phyloP scores from a whole-genome alignment of 2,888 invertebrate genomes.

The Keiferia lycopersicella region DNA sequence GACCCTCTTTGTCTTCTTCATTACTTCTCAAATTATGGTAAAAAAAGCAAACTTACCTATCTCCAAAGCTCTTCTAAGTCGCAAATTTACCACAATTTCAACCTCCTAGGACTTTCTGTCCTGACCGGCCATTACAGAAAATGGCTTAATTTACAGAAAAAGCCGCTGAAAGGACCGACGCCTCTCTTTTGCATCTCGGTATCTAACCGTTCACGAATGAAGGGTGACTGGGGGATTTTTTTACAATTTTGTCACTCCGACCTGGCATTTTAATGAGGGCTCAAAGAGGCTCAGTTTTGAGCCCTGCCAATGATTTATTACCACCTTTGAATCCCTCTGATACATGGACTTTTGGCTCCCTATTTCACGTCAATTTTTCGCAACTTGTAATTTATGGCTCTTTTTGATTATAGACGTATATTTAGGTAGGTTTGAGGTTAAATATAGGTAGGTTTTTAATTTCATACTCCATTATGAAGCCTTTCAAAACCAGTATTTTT shows the following conservation, averaged over 20 bases:
- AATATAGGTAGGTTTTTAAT: no score
- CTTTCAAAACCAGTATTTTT: not conserved
- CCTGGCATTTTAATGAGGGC: slow-evolving; percentile 66
- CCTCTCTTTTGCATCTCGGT: slow-evolving; percentile 27
- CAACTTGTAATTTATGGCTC: slow-evolving; percentile 27
- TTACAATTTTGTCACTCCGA: slow-evolving; percentile 56
- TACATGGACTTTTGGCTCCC: slow-evolving; percentile 39
- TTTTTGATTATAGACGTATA: slow-evolving; percentile 9
- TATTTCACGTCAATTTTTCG: slow-evolving; percentile 42
- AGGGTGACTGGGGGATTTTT: slow-evolving; percentile 36
- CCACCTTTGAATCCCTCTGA: slow-evolving; percentile 54
- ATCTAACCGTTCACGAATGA: not conserved
- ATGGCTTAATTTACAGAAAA: slow-evolving; percentile 22
- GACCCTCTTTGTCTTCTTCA: no score
- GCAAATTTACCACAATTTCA: not conserved
- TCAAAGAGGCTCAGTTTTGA: slow-evolving; percentile 40
- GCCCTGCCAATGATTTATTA: slow-evolving; percentile 62
- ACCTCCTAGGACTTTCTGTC: not conserved
- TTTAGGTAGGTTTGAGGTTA: not conserved
- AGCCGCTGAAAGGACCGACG: slow-evolving; percentile 27
- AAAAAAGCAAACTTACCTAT: not conserved
- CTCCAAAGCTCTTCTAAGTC: not conserved
- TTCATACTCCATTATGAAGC: not conserved
- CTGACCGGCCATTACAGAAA: not conserved
- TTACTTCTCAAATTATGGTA: no score